phyloP scores from a whole-genome alignment of 92 coral and sea anemone species.

The Epizoanthus stellaris region DNA sequence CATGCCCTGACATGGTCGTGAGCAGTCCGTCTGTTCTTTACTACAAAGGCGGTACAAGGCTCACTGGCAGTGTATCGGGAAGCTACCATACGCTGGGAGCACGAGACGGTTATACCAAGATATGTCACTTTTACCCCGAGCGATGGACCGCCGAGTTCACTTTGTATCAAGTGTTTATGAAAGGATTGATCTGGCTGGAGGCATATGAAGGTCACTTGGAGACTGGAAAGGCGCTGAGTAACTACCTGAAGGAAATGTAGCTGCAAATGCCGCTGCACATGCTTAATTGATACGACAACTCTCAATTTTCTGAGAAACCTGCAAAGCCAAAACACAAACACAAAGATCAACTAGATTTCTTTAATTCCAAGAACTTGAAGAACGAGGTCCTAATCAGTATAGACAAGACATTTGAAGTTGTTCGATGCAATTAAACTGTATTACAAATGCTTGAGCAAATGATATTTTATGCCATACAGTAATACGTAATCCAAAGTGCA shows the following conservation, averaged over 20 bases:
- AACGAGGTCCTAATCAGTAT: too few relatives aligned
- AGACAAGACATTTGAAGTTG: too few relatives aligned
- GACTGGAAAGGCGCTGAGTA: conserved; percentile 67
- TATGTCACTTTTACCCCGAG: conserved; percentile 73
- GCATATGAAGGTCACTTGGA: conserved; percentile 86
- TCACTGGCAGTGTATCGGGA: conserved; percentile 30
- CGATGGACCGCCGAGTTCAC: conserved; percentile 78
- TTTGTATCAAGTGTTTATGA: conserved; percentile 82
- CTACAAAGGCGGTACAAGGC: conserved; percentile 14
- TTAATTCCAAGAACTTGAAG: too few relatives aligned
- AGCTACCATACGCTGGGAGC: conserved; percentile 49
- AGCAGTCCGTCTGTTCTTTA: conserved; percentile 59
- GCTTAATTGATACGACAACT: too few relatives aligned
- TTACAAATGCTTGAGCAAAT: too few relatives aligned
- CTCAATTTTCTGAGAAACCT: too few relatives aligned
- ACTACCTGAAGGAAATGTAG: conserved; percentile 67
- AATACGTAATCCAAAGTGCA: too few relatives aligned
- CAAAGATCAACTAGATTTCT: too few relatives aligned
- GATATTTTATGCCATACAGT: too few relatives aligned
- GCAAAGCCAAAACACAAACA: too few relatives aligned
- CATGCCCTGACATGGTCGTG: conserved; percentile 74
- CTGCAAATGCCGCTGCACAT: too few relatives aligned
- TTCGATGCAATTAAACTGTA: too few relatives aligned
- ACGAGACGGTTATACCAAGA: conserved; percentile 61
- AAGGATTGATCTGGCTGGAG: conserved; percentile 90